Base-by-base conservation (phyloP, 2,888 invertebrate genomes). In the Ecliptopera silaceata region DNA sequence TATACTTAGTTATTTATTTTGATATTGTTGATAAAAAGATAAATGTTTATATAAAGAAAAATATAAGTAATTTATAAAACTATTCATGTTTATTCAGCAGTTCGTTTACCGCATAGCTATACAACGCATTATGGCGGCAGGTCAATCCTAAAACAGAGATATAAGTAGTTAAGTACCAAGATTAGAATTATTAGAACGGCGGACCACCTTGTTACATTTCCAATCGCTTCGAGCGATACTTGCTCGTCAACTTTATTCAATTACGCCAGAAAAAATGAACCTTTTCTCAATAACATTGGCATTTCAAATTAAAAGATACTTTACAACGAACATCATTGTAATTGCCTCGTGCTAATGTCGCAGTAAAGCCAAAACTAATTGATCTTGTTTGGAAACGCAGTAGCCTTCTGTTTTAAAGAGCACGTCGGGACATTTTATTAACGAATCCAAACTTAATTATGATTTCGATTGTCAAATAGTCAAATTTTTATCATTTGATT, bases 191-290 rank as follows among this genome's bases (percentile, higher is more conserved):
- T 79, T 80, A 79, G 73, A 74, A 65, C 64, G 66, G 71, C 65
- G 41, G 74, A 72, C 77, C 70, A 77, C 82, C 84, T 83, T 75
- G 83, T 77, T 77, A 81, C 78, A 79, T 72, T 79, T 81, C 65
- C 65, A 71, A 69, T 60, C 61, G 70, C 70, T 66, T 52, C 43
- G 31, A 64, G 64, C 64, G 29, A 46, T 51, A 20, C 41, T 41
- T 43, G 39, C 43, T 43, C 49, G 32, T 11, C 29, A 5, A 39
- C 3, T 31, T 44, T 39, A 55, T 55, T 52, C 51, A 52, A 58
- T 54, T 60, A 34, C 42, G 10, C 50, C 31, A 42, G 43, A 29
- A 51, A 54, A 50, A 44, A 36, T 44, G 29, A 42, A 34, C 34
- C 29, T 55, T 60, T 55, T 58, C 52, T 52, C 55, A 36, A 43